Conservation (phyloP, 2,113 vertebrate genomes). For the Poecile atricapillus region DNA sequence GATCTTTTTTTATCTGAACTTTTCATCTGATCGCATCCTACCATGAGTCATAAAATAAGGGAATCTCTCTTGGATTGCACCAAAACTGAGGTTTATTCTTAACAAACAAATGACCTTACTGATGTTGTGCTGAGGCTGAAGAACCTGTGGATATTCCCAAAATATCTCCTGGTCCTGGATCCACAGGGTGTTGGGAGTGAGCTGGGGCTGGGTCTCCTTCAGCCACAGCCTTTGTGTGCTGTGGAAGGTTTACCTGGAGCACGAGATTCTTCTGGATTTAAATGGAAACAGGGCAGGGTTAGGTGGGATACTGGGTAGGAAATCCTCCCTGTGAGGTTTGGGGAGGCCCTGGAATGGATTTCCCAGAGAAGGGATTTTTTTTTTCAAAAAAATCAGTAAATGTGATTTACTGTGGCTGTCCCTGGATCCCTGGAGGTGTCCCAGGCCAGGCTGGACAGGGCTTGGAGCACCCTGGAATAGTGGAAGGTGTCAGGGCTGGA, state of each 20-base stretch:
- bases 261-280: neutral
- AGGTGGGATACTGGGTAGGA: neutral
- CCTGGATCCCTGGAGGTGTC: neutral
- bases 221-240: neutral
- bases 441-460: rapidly evolving
- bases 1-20: neutral
- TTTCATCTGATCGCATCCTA: neutral
- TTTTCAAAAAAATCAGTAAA: too few relatives aligned
- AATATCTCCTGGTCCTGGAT: rapidly evolving
- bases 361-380: neutral
- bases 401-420: neutral
- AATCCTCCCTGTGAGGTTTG: neutral
- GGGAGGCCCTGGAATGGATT: neutral
- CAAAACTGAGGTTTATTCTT: neutral
- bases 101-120: neutral
- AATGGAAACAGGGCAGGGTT: neutral
- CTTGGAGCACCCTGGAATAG: neutral
- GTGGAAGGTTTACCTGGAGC: neutral
- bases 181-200: neutral
- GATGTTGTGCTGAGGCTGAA: neutral
- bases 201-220: neutral
- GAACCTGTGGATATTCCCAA: neutral
- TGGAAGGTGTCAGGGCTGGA: neutral
- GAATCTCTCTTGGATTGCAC: neutral
- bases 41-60: neutral